phyloP scores from a whole-genome alignment of 2,797 vertebrate genomes.

The Furcifer pardalis region DNA sequence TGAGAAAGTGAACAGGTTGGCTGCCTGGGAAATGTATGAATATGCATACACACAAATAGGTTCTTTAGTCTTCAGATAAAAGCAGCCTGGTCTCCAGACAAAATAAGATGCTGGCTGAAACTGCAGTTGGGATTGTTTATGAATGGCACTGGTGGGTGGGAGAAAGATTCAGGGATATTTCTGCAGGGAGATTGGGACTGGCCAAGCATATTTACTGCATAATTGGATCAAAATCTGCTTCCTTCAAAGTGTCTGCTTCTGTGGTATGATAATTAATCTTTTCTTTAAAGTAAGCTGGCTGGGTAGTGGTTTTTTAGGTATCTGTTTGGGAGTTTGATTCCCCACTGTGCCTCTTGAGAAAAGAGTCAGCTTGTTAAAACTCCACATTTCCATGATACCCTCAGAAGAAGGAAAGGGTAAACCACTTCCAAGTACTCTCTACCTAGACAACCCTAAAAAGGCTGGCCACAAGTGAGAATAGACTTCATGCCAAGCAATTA shows the following conservation, averaged over 20 bases:
- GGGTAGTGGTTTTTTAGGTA: too few relatives aligned
- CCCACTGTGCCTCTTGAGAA: too few relatives aligned
- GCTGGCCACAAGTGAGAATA: too few relatives aligned
- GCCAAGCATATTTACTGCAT: background rate
- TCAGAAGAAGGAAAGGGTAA: too few relatives aligned
- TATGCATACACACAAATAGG: background rate
- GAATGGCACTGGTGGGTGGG: background rate
- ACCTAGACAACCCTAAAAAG: too few relatives aligned
- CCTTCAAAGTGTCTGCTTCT: background rate
- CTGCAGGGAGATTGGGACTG: background rate
- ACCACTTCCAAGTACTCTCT: too few relatives aligned
- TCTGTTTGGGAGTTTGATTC: too few relatives aligned
- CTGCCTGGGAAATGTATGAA: constrained; percentile 1
- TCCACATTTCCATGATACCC: too few relatives aligned
- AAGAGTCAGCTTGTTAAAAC: too few relatives aligned
- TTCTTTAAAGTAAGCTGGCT: too few relatives aligned
- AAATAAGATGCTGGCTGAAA: background rate
- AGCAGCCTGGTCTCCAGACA: background rate
- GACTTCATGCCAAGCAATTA: too few relatives aligned
- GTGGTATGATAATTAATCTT: background rate
- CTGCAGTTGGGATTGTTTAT: background rate
- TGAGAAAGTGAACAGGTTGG: constrained; percentile 11
- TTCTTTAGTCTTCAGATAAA: background rate
- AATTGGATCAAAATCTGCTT: background rate
- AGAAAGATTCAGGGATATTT: background rate